phyloP scores from a whole-genome alignment of 2,888 invertebrate species.

The Leptura quadrifasciata region DNA sequence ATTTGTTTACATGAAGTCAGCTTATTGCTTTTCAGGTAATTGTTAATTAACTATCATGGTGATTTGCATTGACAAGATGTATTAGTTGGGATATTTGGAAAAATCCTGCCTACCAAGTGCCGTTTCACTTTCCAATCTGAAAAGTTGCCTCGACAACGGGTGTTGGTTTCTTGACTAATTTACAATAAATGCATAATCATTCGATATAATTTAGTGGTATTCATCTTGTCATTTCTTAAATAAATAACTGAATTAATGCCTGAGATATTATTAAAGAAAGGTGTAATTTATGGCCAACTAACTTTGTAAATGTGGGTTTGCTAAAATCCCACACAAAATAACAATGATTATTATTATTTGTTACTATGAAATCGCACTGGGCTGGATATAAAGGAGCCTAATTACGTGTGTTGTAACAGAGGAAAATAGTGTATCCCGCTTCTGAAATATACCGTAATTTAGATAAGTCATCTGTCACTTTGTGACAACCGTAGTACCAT shows the following conservation, averaged over 20 bases:
- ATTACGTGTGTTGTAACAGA: constrained; percentile 30
- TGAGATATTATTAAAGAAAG: constrained; percentile 35
- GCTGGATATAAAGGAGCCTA: constrained; percentile 29
- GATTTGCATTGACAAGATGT: constrained; percentile 55
- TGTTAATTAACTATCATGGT: constrained; percentile 46
- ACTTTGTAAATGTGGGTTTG: constrained; percentile 34
- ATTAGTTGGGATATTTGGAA: constrained; percentile 46
- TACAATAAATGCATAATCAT: constrained; percentile 49
- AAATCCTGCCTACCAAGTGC: constrained; percentile 47
- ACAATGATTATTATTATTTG: constrained; percentile 35
- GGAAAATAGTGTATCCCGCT: constrained; percentile 31
- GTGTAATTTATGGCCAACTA: constrained; percentile 31
- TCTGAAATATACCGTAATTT: constrained; percentile 30
- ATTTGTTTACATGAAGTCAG: constrained; percentile 33
- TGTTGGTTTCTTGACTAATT: constrained; percentile 41
- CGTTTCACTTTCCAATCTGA: constrained; percentile 56
- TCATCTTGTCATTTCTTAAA: constrained; percentile 43
- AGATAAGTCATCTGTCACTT: constrained; percentile 10
- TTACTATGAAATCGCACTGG: constrained; percentile 29
- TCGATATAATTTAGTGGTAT: constrained; percentile 46
- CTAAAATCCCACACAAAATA: constrained; percentile 27
- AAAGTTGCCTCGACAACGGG: constrained; percentile 45
- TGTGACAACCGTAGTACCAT: constrained; percentile 1
- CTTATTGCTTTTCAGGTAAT: constrained; percentile 42
- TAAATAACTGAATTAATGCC: constrained; percentile 37